These are phyloP conservation scores for Moxostoma hubbsi DNA, from an alignment of 2,797 vertebrate species.

Conservation along the genomic window DNA sequence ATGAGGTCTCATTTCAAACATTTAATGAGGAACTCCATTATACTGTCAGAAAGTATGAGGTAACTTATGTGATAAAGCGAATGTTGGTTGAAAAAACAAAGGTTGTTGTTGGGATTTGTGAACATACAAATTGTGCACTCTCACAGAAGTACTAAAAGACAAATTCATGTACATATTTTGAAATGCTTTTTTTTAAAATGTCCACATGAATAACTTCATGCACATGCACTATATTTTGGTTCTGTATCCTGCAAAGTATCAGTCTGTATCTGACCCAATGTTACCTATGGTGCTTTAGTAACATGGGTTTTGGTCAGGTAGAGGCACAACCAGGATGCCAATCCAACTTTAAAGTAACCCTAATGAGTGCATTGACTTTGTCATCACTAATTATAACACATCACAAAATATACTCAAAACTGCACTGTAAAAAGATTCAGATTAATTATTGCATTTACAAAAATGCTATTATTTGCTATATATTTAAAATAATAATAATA, in stretches of 20 bases:
- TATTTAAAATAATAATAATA: too few species aligned
- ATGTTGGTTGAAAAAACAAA: neutral
- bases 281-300: neutral
- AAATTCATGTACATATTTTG: neutral
- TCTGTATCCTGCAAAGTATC: neutral
- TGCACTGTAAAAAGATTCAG: neutral
- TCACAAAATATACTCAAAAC: neutral
- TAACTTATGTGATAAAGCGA: neutral
- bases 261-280: neutral
- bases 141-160: neutral
- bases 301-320: neutral
- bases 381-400: neutral
- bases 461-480: too few species aligned
- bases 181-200: neutral
- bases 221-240: neutral
- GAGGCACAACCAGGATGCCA: neutral
- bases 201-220: neutral
- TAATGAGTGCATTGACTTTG: too few species aligned
- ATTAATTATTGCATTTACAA: neutral
- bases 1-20: slow-evolving; percentile 17
- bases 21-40: neutral
- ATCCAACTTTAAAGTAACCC: neutral
- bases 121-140: neutral
- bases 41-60: neutral
- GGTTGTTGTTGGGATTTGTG: neutral